These are phyloP conservation scores for Cydia splendana DNA, from an alignment of 1,140 invertebrate species.

Conservation along the genomic window DNA sequence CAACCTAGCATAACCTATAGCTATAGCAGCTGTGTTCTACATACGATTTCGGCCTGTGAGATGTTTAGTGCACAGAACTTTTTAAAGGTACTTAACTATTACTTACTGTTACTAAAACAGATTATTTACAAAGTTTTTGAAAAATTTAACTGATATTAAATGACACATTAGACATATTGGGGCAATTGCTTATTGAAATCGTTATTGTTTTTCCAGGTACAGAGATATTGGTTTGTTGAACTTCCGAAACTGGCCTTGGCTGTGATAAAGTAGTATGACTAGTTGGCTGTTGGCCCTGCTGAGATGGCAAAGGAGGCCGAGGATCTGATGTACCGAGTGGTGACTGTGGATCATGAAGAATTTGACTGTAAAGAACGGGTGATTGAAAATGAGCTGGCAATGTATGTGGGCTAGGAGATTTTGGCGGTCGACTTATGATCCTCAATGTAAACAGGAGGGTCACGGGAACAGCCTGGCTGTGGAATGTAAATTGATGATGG, in stretches of 20 bases:
- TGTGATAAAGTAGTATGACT: not conserved
- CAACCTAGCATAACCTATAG: too few relatives aligned
- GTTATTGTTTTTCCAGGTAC: slow-evolving; percentile 1
- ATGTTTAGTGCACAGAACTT: too few relatives aligned
- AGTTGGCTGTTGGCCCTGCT: not conserved
- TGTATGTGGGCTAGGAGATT: not conserved
- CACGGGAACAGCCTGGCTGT: not conserved
- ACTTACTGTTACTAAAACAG: too few relatives aligned
- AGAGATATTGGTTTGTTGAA: not conserved
- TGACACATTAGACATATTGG: not conserved
- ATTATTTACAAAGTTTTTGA: not conserved
- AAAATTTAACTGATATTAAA: not conserved
- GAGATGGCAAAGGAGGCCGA: not conserved
- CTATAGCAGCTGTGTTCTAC: too few relatives aligned
- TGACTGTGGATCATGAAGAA: too few relatives aligned
- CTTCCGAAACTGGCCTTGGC: not conserved
- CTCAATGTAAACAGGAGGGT: not conserved
- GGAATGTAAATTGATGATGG: not conserved
- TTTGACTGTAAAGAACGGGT: not conserved
- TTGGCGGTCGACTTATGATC: too few relatives aligned
- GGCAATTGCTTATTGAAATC: not conserved
- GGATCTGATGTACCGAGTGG: not conserved
- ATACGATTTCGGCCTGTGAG: too few relatives aligned
- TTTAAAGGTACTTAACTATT: too few relatives aligned
- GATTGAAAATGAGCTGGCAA: not conserved